Base-by-base conservation (phyloP, 2,113 vertebrate species). In the Ceratotherium simum region DNA sequence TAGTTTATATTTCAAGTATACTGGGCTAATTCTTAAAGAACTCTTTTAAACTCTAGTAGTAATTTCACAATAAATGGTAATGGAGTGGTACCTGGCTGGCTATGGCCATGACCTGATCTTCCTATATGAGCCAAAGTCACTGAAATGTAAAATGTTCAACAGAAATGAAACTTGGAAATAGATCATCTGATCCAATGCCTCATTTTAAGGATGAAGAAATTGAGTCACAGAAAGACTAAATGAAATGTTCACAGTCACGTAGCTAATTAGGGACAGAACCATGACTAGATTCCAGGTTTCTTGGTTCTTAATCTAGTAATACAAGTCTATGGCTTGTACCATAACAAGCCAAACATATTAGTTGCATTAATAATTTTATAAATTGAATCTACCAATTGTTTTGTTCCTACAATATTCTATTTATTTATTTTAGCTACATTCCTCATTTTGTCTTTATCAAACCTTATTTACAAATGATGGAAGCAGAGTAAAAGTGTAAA, bases 381-480 rank as follows among this genome's bases (percentile, higher is more conserved):
- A 85, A 86, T 73, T 54, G 20, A 3, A 89, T 62, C 75, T 69
- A 89, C 10, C 6, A 89, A 79, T 33, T 72, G 20, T 93, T 91
- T 81, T 76, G 13, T 33, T 65, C 54, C 33, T 76, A 48, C 4
- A 65, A 33, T 39, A 33, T 39, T 89, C 25, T 9, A 31, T 62
- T 80, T 90, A 36, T 84, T 82, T 33, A 67, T 58, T 91, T 95
- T 87, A 92, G 65, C 12, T 62, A 60, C 4, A 54, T 62, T 67
- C 29, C 1, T 94, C 56, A 94, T 90, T 95, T 70, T 94, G 36
- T 97, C 42, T 90, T 93, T 85, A 90, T 81, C 65, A 85, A 83
- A 84, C 5, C 27, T 64, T 76, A 70, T 42, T 73, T 94, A 92
- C 33, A 90, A 91, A 69, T 65, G n/a, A 76, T 33, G 8, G 6